Evolutionary conservation across 2,888 invertebrate species (phyloP), one percentile per base, ranked within the genome.

Genomic region (Phortica okadai): DNA sequence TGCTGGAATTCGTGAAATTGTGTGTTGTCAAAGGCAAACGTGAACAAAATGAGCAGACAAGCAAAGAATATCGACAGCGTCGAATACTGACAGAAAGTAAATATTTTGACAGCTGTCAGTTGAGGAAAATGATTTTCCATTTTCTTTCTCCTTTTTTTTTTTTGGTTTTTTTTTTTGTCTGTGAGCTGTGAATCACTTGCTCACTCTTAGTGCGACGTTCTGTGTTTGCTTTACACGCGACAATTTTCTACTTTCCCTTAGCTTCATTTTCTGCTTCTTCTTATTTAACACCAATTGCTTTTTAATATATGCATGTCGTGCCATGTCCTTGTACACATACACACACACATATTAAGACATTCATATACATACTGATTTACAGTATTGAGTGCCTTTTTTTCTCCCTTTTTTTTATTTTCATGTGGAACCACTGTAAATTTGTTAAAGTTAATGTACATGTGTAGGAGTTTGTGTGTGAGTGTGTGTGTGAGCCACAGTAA

Each of bases 101-200:
- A 90, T 89, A 89, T 90, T 90, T 90, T 90, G 90, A 89, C 90
- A 90, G 90, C 90, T 79, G 98, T 97, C 91, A 99, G 87, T 85
- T 83, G 83, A 81, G 83, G 87, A 84, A 88, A 87, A 88, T 84
- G 84, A 88, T 85, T 88, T 85, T 82, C 41, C 58, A 42, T 59
- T 74, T 64, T 74, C 41, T 45, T 84, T 85, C 82, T 82, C 41
- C 21, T 86, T 80, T 66, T 42, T 33, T 74, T 70, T 72, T 45
- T 45, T 16, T 14, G 33, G 41, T 66, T 42, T 25, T 74, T 72
- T 72, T 50, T 14, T 16, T 14, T 50, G 41, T 76, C 72, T n/a
- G n/a, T 75, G 11, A 14, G 44, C 54, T 7, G 33, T 33, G 33
- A 33, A 33, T 33, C 33, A 33, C 1, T 33, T 64, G 2, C 10